Evolutionary conservation across 92 coral and sea anemone species (phyloP), one percentile per base, ranked within the genome.

Genomic region (Actinostola sp.): DNA sequence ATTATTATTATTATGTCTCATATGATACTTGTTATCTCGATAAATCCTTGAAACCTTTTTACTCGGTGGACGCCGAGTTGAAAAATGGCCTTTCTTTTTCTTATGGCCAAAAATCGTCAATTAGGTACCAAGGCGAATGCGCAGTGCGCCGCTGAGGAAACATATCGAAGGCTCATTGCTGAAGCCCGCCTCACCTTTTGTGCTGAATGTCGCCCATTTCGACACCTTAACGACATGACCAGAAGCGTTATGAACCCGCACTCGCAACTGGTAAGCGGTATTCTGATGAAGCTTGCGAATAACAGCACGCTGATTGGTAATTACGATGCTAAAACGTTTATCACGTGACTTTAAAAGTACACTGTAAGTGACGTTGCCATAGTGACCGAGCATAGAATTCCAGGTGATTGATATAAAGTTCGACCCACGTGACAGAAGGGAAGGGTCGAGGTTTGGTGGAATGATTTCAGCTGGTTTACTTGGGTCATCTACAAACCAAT

Each of bases 251-350:
- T 48, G 41, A 67, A 63, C 84, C 25, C 64, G 46, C 42, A 88
- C 87, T 58, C 43, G 54, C 19, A 88, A 12, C 28, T 38, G 33
- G 77, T 84, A 84, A 25, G 72, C 65, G 44, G 71, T 84, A 19
- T 84, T 57, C 58, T 88, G 93, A n/a, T 46, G 38, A 8, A 88
- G 61, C 8, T 72, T 53, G n/a, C 31, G 31, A 27, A 84, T 9
- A 19, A 35, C 29, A 34, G 62, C 77, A 31, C 65, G 57, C 0
- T 70, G 68, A 13, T 59, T 36, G 42, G 77, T 46, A 64, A 89
- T 71, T 65, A 49, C 66, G 2, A 36, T 45, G 12, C 65, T 36
- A 32, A 57, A 48, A 11, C 48, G 66, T n/a, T 48, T 25, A n/a
- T 53, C 61, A 11, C 45, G 56, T 26, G 79, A 45, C 49, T 33